Evolutionary conservation across 64 coral and sea anemone species (phyloP), one percentile per base, ranked within the genome.

Genomic region (Stichodactyla helianthus): DNA sequence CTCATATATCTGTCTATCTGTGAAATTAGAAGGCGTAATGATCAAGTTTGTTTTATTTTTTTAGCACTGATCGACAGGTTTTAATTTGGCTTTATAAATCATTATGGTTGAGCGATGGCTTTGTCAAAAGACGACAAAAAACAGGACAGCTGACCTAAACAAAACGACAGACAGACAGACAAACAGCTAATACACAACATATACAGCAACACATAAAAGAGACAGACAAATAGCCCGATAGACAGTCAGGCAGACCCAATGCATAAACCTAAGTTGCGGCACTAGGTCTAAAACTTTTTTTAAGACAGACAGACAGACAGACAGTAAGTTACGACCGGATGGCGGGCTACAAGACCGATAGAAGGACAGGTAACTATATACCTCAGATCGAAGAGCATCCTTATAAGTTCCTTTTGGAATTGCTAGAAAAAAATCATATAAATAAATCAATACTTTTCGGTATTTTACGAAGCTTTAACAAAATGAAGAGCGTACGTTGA

Each of bases 1-100:
- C 67, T 94, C 97, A 99, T 99, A 68, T 90, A 92, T 22, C 89
- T 83, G n/a, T 93, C 82, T 18, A 93, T 70, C 97, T 99, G 17
- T 54, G 67, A 78, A 88, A 6, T 20, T 0, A 78, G 52, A 92
- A n/a, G 5, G 53, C 7, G 19, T 17, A 68, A 26, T 10, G 26
- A 77, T 23, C 10, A 27, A 50, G 50, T 26, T 12, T 71, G 52
- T 10, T 52, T 23, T 7, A 23, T 58, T 55, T 10, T 22, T 7
- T 20, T 22, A 68, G 55, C 55, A 11, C 4, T 9, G 8, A 58
- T 15, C 14, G 8, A 11, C 55, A 58, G 55, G 9, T 11, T 58
- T 9, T 44, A 44, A 44, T 44, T 44, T 44, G 35, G 35, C 35
- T 44, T 44, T 44, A 44, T 44, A 44, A 44, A 44, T 44, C 2